phyloP scores from a whole-genome alignment of 1,140 invertebrate genomes.

The Musca domestica region DNA sequence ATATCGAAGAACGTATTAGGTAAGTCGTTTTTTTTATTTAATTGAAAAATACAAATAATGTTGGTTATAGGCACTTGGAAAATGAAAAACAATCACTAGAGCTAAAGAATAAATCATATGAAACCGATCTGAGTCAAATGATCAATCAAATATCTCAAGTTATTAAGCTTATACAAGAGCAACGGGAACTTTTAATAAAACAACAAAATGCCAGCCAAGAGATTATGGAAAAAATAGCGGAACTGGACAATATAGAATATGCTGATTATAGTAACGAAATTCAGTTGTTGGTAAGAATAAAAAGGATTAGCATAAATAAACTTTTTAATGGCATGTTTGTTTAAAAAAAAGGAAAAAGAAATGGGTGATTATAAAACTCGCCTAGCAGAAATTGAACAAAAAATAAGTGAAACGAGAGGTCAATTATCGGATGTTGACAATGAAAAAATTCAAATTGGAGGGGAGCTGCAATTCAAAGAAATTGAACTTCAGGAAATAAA shows the following conservation, averaged over 20 bases:
- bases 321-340: neutral
- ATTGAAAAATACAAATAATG: too few species aligned
- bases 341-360: conserved; percentile 35
- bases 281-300: conserved; percentile 54
- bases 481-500: conserved; percentile 3
- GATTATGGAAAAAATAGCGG: conserved; percentile 24
- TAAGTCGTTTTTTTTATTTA: too few species aligned
- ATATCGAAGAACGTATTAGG: conserved; percentile 61
- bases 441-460: conserved; percentile 18
- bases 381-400: conserved; percentile 31
- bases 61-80: conserved; percentile 30
- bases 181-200: conserved; percentile 25
- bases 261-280: conserved; percentile 52
- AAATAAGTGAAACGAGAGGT: conserved; percentile 4
- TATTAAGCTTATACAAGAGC: conserved; percentile 28
- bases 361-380: conserved; percentile 37
- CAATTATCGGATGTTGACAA: neutral
- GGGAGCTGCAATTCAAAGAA: conserved; percentile 10
- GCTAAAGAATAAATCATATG: conserved; percentile 8
- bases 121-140: conserved; percentile 17
- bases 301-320: too few species aligned
- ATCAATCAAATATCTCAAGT: neutral
- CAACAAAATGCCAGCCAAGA: conserved; percentile 23
- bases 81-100: conserved; percentile 29
- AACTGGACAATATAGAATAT: conserved; percentile 41